A percentile compares a stretch with the other conserved stretches of the same genome.
These are phyloP conservation scores for Drosophila cardini DNA, from an alignment of 1,140 invertebrate genomes.

Conservation along the genomic window DNA sequence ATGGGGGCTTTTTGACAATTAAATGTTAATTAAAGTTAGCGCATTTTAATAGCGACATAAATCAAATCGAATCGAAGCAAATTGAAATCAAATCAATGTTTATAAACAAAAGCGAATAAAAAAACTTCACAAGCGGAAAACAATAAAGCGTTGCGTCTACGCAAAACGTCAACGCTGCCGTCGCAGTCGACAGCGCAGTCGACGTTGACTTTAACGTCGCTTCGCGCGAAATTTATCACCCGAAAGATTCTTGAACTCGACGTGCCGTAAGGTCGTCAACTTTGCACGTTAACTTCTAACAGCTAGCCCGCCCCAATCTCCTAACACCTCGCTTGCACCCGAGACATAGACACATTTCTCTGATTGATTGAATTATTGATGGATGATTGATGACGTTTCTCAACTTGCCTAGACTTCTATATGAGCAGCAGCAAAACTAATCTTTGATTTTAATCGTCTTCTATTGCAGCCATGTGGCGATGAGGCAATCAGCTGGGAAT, in stretches of 20 bases:
- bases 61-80: slow-evolving; percentile 22
- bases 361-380: slow-evolving; percentile 30
- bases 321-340: neutral
- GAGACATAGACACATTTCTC: neutral
- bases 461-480: slow-evolving; percentile 56
- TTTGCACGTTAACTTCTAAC: slow-evolving; percentile 19
- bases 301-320: neutral
- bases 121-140: slow-evolving; percentile 1
- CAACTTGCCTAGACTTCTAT: neutral
- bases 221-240: slow-evolving; percentile 45
- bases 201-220: neutral
- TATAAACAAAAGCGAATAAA: slow-evolving; percentile 18
- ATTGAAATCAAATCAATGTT: slow-evolving; percentile 22
- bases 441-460: slow-evolving; percentile 5
- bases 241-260: slow-evolving; percentile 52
- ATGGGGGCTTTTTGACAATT: slow-evolving; percentile 18
- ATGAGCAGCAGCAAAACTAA: slow-evolving; percentile 3
- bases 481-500: slow-evolving; percentile 61
- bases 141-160: neutral
- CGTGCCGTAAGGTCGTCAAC: slow-evolving; percentile 41
- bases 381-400: slow-evolving; percentile 7
- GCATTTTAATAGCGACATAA: slow-evolving; percentile 20
- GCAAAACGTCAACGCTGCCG: neutral
- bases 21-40: slow-evolving; percentile 24
- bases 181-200: neutral